Conservation (phyloP, 1,140 invertebrate species). For the Diplogasteroides magnus region DNA sequence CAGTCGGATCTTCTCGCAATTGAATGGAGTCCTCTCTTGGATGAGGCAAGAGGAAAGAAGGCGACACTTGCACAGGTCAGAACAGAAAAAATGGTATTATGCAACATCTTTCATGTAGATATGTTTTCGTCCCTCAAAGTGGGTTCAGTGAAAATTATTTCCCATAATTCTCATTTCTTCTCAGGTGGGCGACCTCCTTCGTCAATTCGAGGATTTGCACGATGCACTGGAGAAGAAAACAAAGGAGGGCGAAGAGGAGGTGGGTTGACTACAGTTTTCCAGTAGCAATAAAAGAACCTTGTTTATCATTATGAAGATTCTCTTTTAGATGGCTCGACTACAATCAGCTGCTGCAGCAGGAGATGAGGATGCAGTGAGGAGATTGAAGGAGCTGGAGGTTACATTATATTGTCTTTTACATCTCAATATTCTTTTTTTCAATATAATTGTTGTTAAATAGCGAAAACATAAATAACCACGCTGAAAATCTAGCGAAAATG, state of each 20-base stretch:
- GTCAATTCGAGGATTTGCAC: constrained; percentile 18
- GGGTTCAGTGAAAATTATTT: too few relatives aligned
- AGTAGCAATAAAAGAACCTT: background rate
- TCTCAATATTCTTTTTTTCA: too few relatives aligned
- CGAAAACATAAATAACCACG: too few relatives aligned
- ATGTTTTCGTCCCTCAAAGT: too few relatives aligned
- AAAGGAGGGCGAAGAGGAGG: constrained; percentile 14
- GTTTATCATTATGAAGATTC: too few relatives aligned
- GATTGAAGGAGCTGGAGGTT: constrained; percentile 11
- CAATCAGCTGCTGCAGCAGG: constrained; percentile 1
- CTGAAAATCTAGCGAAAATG: too few relatives aligned
- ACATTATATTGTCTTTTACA: constrained; percentile 6
- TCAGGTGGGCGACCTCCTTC: constrained; percentile 15
- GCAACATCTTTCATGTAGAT: too few relatives aligned
- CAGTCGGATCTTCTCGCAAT: too few relatives aligned
- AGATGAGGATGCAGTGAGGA: constrained; percentile 7
- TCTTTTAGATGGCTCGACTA: background rate
- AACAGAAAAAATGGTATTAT: background rate
- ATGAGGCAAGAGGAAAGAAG: background rate
- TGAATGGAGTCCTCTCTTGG: background rate
- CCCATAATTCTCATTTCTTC: background rate
- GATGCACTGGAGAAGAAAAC: constrained; percentile 22
- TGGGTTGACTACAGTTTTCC: background rate
- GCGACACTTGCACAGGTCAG: background rate
- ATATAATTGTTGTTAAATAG: too few relatives aligned